A percentile compares a stretch with the other conserved stretches of the same genome.
phyloP scores from a whole-genome alignment of 2,113 vertebrate genomes.

The Aegithalos caudatus region DNA sequence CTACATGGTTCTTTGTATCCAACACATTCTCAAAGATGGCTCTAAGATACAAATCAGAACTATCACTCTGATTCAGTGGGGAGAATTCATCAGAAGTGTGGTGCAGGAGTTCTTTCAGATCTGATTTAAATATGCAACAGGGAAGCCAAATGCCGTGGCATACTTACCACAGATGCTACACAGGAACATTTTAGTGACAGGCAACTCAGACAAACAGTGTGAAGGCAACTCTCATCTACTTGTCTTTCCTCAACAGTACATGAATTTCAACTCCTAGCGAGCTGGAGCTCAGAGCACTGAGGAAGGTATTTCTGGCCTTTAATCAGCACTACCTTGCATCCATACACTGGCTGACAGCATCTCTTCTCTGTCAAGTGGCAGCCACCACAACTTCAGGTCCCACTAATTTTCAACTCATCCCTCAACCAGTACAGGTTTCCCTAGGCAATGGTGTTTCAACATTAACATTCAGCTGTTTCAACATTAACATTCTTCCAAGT shows the following conservation, averaged over 20 bases:
- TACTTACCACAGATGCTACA: not conserved
- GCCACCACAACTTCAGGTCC: not conserved
- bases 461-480: not conserved
- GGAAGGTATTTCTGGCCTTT: not conserved
- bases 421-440: not conserved
- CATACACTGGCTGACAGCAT: not conserved
- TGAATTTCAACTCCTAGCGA: not conserved
- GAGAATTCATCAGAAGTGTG: not conserved
- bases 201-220: not conserved
- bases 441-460: not conserved
- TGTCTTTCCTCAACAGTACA: not conserved
- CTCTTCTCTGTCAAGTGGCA: not conserved
- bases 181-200: not conserved
- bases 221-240: not conserved
- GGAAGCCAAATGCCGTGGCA: not conserved
- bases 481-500: not conserved
- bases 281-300: not conserved
- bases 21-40: not conserved
- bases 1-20: not conserved
- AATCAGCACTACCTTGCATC: not conserved
- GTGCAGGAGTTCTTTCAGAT: not conserved
- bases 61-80: not conserved
- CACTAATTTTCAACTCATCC: not conserved
- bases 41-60: not conserved
- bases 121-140: not conserved